phyloP scores from a whole-genome alignment of 2,888 invertebrate species.

The Spisula subtruncata region DNA sequence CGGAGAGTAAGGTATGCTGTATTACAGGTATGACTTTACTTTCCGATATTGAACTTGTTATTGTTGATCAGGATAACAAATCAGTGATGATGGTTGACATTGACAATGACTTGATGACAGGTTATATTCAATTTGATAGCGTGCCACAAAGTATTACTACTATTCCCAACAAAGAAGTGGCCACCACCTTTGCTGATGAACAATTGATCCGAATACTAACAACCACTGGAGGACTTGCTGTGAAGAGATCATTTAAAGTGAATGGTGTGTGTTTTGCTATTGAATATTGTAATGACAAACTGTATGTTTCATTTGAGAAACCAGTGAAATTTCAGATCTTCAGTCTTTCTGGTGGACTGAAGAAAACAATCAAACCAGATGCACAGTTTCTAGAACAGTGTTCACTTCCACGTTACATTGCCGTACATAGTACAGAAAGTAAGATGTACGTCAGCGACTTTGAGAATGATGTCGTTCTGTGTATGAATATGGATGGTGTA shows the following conservation, averaged over 20 bases:
- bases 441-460: conserved; percentile 4
- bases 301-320: conserved; percentile 3
- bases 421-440: conserved; percentile 17
- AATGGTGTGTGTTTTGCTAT: conserved; percentile 10
- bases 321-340: conserved; percentile 18
- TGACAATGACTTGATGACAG: not conserved
- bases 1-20: not conserved
- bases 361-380: conserved; percentile 19
- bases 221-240: not conserved
- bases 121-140: not conserved
- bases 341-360: not conserved
- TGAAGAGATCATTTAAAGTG: not conserved
- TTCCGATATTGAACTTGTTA: not conserved
- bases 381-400: not conserved
- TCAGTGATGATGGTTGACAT: conserved; percentile 16
- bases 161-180: not conserved
- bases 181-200: not conserved
- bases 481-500: conserved; percentile 13
- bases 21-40: not conserved
- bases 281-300: not conserved
- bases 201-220: not conserved
- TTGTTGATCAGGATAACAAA: not conserved
- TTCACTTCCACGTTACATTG: not conserved
- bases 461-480: not conserved
- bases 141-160: not conserved